Conservation (phyloP, 2,797 vertebrate species). For the Ispidina lecontei region DNA sequence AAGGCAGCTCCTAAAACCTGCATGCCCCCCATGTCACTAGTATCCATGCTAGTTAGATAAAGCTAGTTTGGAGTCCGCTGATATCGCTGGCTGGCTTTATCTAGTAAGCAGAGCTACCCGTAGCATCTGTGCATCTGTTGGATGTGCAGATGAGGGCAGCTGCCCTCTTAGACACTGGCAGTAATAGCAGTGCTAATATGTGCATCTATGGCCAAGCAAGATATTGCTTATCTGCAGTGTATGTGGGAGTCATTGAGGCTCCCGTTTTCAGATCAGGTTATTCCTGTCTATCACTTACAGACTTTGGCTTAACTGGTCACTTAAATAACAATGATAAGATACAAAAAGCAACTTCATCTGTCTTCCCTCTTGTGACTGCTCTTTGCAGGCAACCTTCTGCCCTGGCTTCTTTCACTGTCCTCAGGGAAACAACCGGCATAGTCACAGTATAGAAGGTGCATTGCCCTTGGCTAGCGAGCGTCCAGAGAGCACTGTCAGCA, state of each 20-base stretch:
- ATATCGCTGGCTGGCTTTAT: slow-evolving; percentile 41
- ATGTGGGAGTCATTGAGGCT: neutral
- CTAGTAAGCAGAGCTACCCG: slow-evolving; percentile 10
- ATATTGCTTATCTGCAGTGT: slow-evolving; percentile 12
- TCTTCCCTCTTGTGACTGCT: neutral
- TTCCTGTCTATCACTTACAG: slow-evolving; percentile 36
- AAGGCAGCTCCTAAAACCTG: neutral
- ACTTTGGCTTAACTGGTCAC: slow-evolving; percentile 1
- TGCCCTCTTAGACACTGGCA: slow-evolving; percentile 32
- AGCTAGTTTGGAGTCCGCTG: slow-evolving; percentile 21
- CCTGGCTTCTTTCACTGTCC: neutral
- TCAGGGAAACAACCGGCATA: neutral
- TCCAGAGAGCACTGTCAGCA: accelerated
- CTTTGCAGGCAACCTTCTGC: neutral
- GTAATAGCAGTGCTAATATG: neutral
- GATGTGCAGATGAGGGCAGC: slow-evolving; percentile 11
- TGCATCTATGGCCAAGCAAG: slow-evolving; percentile 26
- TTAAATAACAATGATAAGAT: neutral
- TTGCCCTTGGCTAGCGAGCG: neutral
- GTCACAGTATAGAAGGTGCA: neutral
- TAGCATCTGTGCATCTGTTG: slow-evolving; percentile 30
- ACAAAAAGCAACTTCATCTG: neutral
- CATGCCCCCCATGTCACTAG: neutral
- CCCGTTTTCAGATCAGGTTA: neutral
- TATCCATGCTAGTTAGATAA: neutral